Conservation (phyloP, 2,797 vertebrate species). For the Cyclura pinguis region DNA sequence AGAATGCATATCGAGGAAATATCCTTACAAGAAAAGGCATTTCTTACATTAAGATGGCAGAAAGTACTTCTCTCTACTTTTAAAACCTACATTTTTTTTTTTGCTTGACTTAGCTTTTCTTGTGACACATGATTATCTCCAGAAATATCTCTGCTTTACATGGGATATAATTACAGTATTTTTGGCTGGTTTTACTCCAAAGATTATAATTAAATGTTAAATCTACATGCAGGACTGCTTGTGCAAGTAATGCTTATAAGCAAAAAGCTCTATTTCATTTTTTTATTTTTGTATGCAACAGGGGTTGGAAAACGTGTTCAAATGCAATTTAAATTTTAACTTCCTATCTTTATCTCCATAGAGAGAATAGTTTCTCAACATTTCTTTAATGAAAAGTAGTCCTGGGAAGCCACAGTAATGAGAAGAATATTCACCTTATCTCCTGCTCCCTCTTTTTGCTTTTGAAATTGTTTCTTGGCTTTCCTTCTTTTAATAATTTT, state of each 20-base stretch:
- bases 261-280: neutral
- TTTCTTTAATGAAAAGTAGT: neutral
- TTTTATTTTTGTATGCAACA: neutral
- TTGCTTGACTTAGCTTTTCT: slow-evolving; percentile 26
- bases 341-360: neutral
- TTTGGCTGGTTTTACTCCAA: slow-evolving; percentile 26
- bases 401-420: too few species aligned
- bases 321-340: neutral
- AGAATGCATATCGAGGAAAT: neutral
- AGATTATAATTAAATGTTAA: slow-evolving; percentile 47
- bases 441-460: neutral
- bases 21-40: neutral
- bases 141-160: slow-evolving; percentile 38
- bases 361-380: neutral
- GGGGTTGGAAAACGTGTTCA: neutral
- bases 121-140: slow-evolving; percentile 39
- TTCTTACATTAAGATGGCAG: neutral
- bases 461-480: neutral
- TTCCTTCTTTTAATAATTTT: neutral
- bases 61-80: neutral
- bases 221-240: slow-evolving; percentile 2
- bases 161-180: slow-evolving; percentile 39
- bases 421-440: neutral
- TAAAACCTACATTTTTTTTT: neutral
- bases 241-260: slow-evolving; percentile 13